Evolutionary conservation across 2,113 vertebrate species (phyloP), one percentile per base, ranked within the genome.

Genomic region (Dendropsophus ebraccatus): DNA sequence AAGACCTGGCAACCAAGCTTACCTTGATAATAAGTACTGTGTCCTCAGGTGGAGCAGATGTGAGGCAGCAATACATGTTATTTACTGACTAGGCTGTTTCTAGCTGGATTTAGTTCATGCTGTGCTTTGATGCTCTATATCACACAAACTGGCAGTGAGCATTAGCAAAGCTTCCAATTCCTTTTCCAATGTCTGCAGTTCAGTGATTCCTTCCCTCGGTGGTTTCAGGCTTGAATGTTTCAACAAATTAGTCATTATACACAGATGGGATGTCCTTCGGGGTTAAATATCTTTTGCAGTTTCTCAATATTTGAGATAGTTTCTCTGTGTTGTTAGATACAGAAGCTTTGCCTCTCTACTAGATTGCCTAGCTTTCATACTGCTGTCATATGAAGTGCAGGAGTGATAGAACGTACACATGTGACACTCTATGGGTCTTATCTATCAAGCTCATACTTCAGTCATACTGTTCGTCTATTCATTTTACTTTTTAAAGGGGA

Each of bases 161-260:
- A 77, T 77, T 77, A 54, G 75, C 75, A 77, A 54, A 30, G 49
- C 49, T 54, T 54, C 75, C 75, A 77, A 62, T 58, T 58, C 47
- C 67, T 72, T 14, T 75, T 72, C n/a, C 56, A 58, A 62, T 75
- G n/a, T 56, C 82, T 72, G 37, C 62, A 60, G 49, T 83, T 73
- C 82, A 75, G 47, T 72, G 72, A 32, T 58, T 75, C 21, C 8
- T 37, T 49, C 82, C 82, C 82, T 41, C 6, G 28, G 77, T 62
- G 77, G 56, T 25, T 80, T 80, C 56, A 45, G 52, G 54, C 54
- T 62, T 80, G 54, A 17, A 60, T 62, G 37, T 62, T 80, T 80
- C 30, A 62, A 41, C 54, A 62, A 37, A 80, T 80, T 79, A 79
- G 77, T 79, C 77, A 79, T 79, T 80, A 62, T 62, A 80, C 30